A percentile compares a stretch with the other conserved stretches of the same genome.
Evolutionary conservation across 2,113 vertebrate genomes (phyloP).

Genomic region (Mus musculus): DNA sequence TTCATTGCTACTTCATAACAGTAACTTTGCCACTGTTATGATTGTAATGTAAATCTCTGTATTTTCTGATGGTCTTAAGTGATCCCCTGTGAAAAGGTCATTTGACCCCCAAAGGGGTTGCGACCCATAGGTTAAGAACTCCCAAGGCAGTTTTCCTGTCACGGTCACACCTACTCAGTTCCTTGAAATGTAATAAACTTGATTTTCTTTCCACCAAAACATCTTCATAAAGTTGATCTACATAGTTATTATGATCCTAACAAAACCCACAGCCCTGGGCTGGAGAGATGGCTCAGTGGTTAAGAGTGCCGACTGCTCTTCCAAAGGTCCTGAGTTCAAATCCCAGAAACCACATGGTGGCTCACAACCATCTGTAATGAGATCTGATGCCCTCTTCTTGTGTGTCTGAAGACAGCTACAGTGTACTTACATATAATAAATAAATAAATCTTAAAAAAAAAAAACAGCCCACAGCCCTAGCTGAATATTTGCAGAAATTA

Average conservation of each 20-base stretch:
- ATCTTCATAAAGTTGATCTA: background rate
- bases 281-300: too few species aligned
- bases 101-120: background rate
- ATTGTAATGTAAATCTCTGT: background rate
- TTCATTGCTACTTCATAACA: background rate
- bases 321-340: too few species aligned
- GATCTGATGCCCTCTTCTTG: too few species aligned
- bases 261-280: background rate
- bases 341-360: too few species aligned
- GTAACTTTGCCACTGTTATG: background rate
- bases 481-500: slow-evolving; percentile 25
- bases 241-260: background rate
- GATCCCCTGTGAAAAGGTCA: background rate
- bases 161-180: background rate
- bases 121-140: background rate
- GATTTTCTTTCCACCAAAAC: background rate
- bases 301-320: too few species aligned
- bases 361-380: too few species aligned
- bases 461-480: background rate
- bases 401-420: too few species aligned
- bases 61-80: background rate
- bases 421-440: too few species aligned
- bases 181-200: background rate
- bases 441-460: too few species aligned
- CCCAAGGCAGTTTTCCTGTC: background rate